Base-by-base conservation (phyloP, 2,113 vertebrate genomes). In the Poicephalus gulielmi region DNA sequence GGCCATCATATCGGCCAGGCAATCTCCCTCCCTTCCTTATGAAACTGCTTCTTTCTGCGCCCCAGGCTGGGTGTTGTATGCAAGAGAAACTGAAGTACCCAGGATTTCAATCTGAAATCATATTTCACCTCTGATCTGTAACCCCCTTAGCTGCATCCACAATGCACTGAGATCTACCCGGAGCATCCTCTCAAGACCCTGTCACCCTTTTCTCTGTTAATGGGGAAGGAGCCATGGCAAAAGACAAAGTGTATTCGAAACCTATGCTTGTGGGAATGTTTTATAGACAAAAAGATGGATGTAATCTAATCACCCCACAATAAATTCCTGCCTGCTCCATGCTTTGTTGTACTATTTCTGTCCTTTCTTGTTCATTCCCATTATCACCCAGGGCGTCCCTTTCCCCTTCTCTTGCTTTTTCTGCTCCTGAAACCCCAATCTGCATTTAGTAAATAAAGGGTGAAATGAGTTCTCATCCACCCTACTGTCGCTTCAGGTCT, bases 381-480 rank as follows among this genome's bases (percentile, higher is more conserved):
- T 92, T 90, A 95, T 92, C 77, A 94, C 37, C 81, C n/a, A 84
- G 78, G 63, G 77, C 86, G 69, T 93, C 74, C 68, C 57, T 82
- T 86, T 68, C 31, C 30, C 74, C 62, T 81, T 87, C 47, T 91
- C 9, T 88, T 86, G 35, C 50, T 76, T 17, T 69, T 64, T 22
- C 2, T 7, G 35, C 35, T 92, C 52, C 86, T 91, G 80, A 86
- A 95, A 66, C 60, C 57, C 43, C 70, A 69, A 92, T 95, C 75
- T 95, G 47, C 88, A 91, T 96, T 95, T 94, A 68, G 75, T 95
- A 96, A 96, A 96, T 94, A 96, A 78, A 84, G 76, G 87, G 57
- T 1, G 0, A 85, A 95, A 90, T 76, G 71, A 94, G 81, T 91
- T 94, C 91, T 95, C 35, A 66, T 90, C 67, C 69, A 62, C 75